Evolutionary conservation across 37 sponge, comb jelly and placozoan genomes (phyloP), one percentile per base, ranked within the genome.

Genomic region (Theonella swinhoei): DNA sequence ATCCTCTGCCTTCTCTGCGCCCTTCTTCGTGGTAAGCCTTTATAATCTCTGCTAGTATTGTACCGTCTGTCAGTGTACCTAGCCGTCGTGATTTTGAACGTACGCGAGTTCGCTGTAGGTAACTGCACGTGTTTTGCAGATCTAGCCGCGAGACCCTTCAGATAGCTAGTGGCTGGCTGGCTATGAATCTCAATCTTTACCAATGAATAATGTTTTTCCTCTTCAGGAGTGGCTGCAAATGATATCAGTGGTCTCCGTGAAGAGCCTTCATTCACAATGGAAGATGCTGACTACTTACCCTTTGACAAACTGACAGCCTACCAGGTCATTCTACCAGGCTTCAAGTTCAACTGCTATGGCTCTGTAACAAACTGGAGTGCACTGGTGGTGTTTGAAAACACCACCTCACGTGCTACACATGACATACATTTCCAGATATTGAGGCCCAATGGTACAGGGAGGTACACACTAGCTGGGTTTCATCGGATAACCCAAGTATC

Each of bases 301-400:
- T 47, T 17, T 33, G 32, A 33, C 3, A 32, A 59, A 76, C 20
- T 43, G 26, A 31, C 29, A 1, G 62, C 29, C 1, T 59, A 41
- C 4, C 88, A 82, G 33, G 77, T 78, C n/a, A 59, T 88, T 34
- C 29, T 77, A 0, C 82, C 77, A 28, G 71, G 59, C 39, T 39
- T 76, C 34, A 36, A n/a, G 33, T 88, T 88, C 43, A 68, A 76
- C 41, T 81, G 82, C 39, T 39, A 76, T 81, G 88, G 88, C 32
- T 26, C 68, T n/a, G 76, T 88, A 22, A 76, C 76, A 23, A n/a
- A 30, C 32, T 81, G 82, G 77, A 76, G 64, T 78, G 86, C 79
- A 9, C 72, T 78, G 0, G 70, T 64, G 22, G 26, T 31, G 54
- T 47, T 17, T 14, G 14, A 14, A 47, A 17, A 1, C 24, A 9